Base-by-base conservation (phyloP, 2,888 invertebrate species). In the Lordiphosa andalusiaca region DNA sequence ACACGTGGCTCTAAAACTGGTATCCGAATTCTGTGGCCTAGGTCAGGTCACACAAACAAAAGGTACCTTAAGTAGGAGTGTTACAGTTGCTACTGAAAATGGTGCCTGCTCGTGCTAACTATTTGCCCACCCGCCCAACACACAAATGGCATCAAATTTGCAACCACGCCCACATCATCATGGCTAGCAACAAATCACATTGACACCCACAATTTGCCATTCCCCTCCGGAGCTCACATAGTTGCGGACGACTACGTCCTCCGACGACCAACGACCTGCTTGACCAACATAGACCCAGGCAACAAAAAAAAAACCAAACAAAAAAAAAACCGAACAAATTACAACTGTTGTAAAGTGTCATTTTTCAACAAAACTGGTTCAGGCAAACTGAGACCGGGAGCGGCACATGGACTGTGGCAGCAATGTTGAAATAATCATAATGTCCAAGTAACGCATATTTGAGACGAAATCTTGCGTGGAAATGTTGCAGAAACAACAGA, bases 311-410 rank as follows among this genome's bases (percentile, higher is more conserved):
- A 51, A 16, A 16, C 36, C 38, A 37, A 61, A 54, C 35, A 40
- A 59, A 36, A 37, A 51, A 60, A 48, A 42, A 47, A 47, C 40
- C 40, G 67, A 76, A 84, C 85, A 84, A 84, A 84, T 85, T 85
- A 75, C 84, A 84, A 71, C 65, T 76, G 84, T 85, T 84, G 78
- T 82, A 85, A 84, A 85, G 78, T 84, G 76, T 71, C 70, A 84
- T 84, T 84, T 84, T 85, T 84, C 86, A 85, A 78, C 60, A 63
- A 54, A 56, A 37, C 41, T 23, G 40, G 4, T 9, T 7, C 7
- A 12, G 47, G 16, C 39, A 37, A 46, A 33, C 7, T 25, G 51
- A 25, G 36, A 23, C 21, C 13, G 6, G 19, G 12, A 10, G 21
- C 41, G 16, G 3, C 7, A 23, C 35, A 21, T 35, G 55, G 54